A percentile compares a stretch with the other conserved stretches of the same genome.
Conservation (phyloP, 2,797 vertebrate genomes). For the Garrulus glandarius region DNA sequence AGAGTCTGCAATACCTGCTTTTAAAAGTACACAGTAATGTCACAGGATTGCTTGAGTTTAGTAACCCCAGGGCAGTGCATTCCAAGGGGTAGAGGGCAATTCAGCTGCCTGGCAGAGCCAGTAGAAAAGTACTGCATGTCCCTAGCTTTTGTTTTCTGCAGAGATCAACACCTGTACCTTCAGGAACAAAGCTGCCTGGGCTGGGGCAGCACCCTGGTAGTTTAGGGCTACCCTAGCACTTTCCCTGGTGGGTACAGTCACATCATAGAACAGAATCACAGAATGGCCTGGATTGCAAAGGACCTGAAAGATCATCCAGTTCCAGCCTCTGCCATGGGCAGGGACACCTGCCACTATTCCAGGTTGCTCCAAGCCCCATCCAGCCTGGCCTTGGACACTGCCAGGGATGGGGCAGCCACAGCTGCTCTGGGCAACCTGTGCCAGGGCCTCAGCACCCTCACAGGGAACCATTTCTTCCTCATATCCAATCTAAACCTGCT, state of each 20-base stretch:
- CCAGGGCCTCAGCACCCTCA: accelerated
- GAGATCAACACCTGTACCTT: not conserved
- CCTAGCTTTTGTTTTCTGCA: not conserved
- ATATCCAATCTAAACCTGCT: not conserved
- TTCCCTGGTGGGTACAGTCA: not conserved
- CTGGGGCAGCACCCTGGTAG: accelerated
- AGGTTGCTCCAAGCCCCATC: not conserved
- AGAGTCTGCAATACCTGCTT: not conserved
- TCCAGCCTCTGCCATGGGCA: not conserved
- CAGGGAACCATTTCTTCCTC: not conserved
- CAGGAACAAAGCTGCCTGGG: not conserved
- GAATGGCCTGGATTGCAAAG: not conserved
- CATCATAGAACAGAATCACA: not conserved
- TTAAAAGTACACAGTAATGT: not conserved
- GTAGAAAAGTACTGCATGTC: not conserved
- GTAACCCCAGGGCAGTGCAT: not conserved
- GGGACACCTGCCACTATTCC: not conserved
- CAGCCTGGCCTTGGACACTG: accelerated
- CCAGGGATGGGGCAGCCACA: not conserved
- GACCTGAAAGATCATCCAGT: not conserved
- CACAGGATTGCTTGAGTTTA: not conserved
- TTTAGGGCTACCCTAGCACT: not conserved
- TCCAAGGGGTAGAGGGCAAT: not conserved
- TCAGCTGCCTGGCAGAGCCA: not conserved
- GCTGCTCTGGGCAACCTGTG: not conserved